Evolutionary conservation across 2,113 vertebrate species (phyloP).

Genomic region (Lophius piscatorius): DNA sequence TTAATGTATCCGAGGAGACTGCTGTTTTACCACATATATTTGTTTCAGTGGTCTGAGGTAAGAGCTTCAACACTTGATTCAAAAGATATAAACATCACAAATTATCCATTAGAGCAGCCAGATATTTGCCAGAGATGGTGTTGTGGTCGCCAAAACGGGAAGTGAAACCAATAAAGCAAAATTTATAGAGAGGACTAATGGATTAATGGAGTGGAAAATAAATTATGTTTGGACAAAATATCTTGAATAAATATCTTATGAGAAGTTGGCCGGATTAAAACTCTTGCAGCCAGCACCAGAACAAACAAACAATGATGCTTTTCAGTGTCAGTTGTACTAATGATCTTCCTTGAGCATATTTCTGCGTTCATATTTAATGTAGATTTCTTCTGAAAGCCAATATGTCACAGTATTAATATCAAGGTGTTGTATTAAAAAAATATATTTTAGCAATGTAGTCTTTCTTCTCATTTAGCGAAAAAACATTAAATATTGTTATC

Average conservation of each 20-base stretch:
- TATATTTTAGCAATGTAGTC: background rate
- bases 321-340: background rate
- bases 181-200: conserved; percentile 1
- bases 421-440: no score
- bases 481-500: no score
- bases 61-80: conserved; percentile 8
- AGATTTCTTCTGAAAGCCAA: no score
- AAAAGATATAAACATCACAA: background rate
- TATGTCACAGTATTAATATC: background rate
- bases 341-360: background rate
- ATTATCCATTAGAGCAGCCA: conserved; percentile 8
- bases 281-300: background rate
- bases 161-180: background rate
- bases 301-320: background rate
- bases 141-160: conserved; percentile 11
- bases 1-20: background rate
- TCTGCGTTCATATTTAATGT: no score
- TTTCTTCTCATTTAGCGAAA: background rate
- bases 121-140: background rate
- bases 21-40: background rate
- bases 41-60: background rate
- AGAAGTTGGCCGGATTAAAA: background rate
- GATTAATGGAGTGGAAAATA: conserved; percentile 18
- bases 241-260: background rate
- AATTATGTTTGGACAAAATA: background rate